Conservation (phyloP, 2,797 vertebrate genomes). For the Scyliorhinus canicula region DNA sequence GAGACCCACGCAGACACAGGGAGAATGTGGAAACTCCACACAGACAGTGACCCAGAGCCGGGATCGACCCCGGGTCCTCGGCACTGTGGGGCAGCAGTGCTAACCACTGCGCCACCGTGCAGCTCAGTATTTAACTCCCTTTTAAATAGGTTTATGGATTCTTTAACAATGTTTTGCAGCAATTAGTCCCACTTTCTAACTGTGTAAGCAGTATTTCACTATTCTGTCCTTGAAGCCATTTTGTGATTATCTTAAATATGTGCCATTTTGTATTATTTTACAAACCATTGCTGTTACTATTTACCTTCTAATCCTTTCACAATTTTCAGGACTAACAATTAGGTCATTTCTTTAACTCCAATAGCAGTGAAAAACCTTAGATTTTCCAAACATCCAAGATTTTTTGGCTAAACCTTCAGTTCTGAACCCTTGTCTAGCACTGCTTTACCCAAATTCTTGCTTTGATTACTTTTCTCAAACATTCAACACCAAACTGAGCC, state of each 20-base stretch:
- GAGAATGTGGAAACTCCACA: too few relatives aligned
- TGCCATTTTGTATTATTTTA: not conserved
- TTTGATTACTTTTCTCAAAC: not conserved
- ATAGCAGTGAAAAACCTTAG: not conserved
- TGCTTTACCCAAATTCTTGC: too few relatives aligned
- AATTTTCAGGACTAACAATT: not conserved
- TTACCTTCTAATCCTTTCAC: not conserved
- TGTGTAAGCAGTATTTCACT: not conserved
- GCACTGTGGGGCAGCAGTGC: too few relatives aligned
- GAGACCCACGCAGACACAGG: too few relatives aligned
- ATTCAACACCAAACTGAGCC: not conserved
- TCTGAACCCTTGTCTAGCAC: not conserved
- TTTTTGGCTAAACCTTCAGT: too few relatives aligned
- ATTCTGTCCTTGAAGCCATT: not conserved
- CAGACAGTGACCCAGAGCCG: too few relatives aligned
- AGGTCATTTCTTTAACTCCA: not conserved
- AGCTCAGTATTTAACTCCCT: too few relatives aligned
- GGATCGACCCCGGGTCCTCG: too few relatives aligned
- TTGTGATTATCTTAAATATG: not conserved
- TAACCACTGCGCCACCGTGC: too few relatives aligned
- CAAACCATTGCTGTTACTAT: not conserved
- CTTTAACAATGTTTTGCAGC: not conserved
- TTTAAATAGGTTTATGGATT: too few relatives aligned
- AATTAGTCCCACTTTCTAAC: not conserved
- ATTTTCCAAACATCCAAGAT: not conserved